These are phyloP conservation scores for Cepaea hortensis DNA, from an alignment of 2,888 invertebrate genomes.

Conservation along the genomic window DNA sequence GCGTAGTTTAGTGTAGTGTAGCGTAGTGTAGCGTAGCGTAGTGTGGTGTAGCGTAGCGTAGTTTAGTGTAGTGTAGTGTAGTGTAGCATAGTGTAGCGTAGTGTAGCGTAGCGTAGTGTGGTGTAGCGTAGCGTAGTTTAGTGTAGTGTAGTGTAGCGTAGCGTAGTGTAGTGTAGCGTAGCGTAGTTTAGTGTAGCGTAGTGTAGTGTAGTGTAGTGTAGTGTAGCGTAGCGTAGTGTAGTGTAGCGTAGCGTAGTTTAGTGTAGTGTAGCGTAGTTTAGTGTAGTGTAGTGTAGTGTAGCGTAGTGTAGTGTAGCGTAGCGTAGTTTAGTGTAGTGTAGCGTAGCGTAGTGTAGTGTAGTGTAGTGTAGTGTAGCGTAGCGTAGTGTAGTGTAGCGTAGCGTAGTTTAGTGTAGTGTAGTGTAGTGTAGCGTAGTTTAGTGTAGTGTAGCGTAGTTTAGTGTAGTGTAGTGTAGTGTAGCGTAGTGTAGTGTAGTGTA, in stretches of 20 bases:
- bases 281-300: too few relatives aligned
- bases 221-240: not conserved
- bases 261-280: not conserved
- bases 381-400: not conserved
- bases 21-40: not conserved
- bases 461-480: not conserved
- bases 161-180: too few relatives aligned
- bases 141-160: too few relatives aligned
- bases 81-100: too few relatives aligned
- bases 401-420: not conserved
- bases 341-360: not conserved
- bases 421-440: conserved; percentile 5
- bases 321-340: too few relatives aligned
- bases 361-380: not conserved
- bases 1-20: too few relatives aligned
- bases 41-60: not conserved
- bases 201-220: not conserved
- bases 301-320: too few relatives aligned
- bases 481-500: conserved; percentile 4
- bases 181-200: too few relatives aligned
- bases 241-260: not conserved
- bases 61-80: too few relatives aligned
- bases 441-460: not conserved
- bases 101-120: too few relatives aligned
- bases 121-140: too few relatives aligned